Conservation (phyloP, 64 coral and sea anemone genomes). For the Pachyseris speciosa region DNA sequence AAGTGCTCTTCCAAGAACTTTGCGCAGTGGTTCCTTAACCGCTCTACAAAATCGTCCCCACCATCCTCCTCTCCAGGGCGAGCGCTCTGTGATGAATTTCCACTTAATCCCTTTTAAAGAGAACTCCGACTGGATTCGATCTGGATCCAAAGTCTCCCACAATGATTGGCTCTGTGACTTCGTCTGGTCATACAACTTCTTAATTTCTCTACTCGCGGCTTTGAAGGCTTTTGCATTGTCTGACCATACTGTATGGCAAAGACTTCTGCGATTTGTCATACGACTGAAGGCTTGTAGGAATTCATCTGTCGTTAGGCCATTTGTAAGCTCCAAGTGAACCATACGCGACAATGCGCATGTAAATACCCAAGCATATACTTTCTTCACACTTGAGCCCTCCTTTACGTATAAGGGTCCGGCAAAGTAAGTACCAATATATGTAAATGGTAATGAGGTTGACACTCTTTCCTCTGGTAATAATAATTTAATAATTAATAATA, state of each 20-base stretch:
- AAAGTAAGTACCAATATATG: constrained; percentile 59
- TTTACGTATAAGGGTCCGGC: constrained; percentile 49
- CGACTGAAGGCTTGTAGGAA: constrained; percentile 62
- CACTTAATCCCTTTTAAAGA: constrained; percentile 5
- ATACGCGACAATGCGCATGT: constrained; percentile 44
- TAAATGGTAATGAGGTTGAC: not conserved
- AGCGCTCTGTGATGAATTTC: constrained; percentile 54
- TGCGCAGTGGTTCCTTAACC: constrained; percentile 51
- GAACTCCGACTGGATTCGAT: constrained; percentile 9
- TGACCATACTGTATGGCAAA: constrained; percentile 34
- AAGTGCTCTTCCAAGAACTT: constrained; percentile 46
- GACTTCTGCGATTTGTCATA: constrained; percentile 32
- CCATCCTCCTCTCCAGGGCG: constrained; percentile 28
- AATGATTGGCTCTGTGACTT: not conserved
- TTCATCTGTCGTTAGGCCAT: constrained; percentile 28
- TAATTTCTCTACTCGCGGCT: constrained; percentile 17
- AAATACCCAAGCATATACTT: constrained; percentile 44
- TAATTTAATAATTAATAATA: too few species aligned
- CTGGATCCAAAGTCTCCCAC: not conserved
- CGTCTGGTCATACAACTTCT: not conserved
- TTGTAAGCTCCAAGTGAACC: constrained; percentile 51
- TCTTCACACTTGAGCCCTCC: constrained; percentile 47
- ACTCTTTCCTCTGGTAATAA: constrained; percentile 38
- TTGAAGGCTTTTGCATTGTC: constrained; percentile 30
- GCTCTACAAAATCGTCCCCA: constrained; percentile 21